Evolutionary conservation across 2,888 invertebrate genomes (phyloP).

Genomic region (Cantharis flavilabris): DNA sequence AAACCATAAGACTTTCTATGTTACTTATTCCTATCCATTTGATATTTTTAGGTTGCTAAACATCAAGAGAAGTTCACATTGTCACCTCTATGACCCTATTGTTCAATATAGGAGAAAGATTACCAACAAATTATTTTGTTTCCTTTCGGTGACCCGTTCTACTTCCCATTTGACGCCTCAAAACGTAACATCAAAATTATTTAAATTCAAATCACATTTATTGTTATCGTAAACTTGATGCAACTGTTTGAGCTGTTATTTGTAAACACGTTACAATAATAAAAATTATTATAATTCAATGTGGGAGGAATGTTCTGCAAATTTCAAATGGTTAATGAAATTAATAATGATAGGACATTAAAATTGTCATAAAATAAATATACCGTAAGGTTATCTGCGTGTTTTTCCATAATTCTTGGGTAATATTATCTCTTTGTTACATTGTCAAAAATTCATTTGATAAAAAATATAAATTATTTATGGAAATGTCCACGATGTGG

Average conservation of each 20-base stretch:
- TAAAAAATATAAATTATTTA: neutral
- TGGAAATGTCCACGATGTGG: neutral
- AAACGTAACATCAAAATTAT: neutral
- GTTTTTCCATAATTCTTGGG: neutral
- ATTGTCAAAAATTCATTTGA: neutral
- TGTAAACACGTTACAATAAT: neutral
- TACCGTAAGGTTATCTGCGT: neutral
- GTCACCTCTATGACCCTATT: neutral
- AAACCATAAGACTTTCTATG: neutral
- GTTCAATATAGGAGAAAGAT: neutral
- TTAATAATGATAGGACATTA: neutral
- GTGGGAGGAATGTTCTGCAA: neutral
- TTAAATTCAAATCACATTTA: neutral
- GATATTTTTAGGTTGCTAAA: neutral
- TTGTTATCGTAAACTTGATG: neutral
- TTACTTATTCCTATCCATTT: neutral
- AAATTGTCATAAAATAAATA: slow-evolving; percentile 1
- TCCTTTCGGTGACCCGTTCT: neutral
- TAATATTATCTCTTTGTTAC: slow-evolving; percentile 2
- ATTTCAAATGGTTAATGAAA: neutral
- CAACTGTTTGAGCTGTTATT: neutral
- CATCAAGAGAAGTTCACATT: neutral
- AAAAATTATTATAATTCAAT: neutral
- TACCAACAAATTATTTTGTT: neutral
- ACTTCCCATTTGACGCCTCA: neutral